Base-by-base conservation (phyloP, 2,888 invertebrate genomes). In the Aleiodes testaceus region DNA sequence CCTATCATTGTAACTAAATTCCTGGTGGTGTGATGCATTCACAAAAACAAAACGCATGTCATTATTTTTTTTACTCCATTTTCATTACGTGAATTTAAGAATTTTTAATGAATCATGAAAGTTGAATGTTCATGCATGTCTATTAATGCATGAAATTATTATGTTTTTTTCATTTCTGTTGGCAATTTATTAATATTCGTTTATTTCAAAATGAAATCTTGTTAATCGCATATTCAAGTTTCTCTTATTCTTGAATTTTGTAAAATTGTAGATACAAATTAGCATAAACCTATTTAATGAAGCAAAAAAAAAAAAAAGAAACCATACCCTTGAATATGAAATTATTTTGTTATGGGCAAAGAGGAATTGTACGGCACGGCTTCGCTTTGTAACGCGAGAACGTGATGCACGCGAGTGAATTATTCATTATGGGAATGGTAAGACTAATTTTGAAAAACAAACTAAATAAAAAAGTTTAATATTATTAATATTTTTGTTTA, bases 311-410 rank as follows among this genome's bases (percentile, higher is more conserved):
- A 26, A 26, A 22, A 22, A 72, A 65, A 74, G 52, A 66, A 72
- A 73, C 73, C 3, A 77, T 63, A 75, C 55, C 75, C 74, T 63
- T 22, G 45, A 47, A 63, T 63, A 22, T 63, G 63, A 14, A n/a
- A 78, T 75, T 79, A 74, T 66, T 66, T 53, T 53, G n/a, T 66
- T 53, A 53, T 78, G 81, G 80, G 80, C 84, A 82, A 83, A 82
- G 80, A 82, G 80, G 77, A 78, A 79, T 76, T 79, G 79, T 76
- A 78, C 81, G 73, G 81, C 81, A 81, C 80, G 79, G 81, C 81
- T 82, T 82, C 79, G 79, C 80, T 81, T 83, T 59, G 18, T 42
- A 18, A 59, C 36, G 42, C 36, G 42, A 59, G 18, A 42, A 59
- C 44, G 59, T 59, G 18, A 42, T 59, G 59, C 59, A 63, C 22